Conservation (phyloP, 2,888 invertebrate genomes). For the Hirtodrosophila histrioides region DNA sequence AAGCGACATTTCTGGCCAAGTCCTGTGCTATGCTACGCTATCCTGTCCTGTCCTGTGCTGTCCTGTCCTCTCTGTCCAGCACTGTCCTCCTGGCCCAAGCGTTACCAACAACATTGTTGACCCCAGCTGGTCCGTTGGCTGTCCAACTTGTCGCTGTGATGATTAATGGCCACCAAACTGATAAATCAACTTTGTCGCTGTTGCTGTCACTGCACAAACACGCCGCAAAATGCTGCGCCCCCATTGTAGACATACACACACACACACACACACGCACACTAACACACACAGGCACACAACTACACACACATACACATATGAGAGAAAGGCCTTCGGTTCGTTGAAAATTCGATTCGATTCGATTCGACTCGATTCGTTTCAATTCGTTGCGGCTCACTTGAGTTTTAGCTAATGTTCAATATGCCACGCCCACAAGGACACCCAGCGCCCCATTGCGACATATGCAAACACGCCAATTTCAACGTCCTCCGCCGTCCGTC, state of each 20-base stretch:
- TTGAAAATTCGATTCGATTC: conserved; percentile 62
- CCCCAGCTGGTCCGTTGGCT: conserved; percentile 79
- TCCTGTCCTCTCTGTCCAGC: background rate
- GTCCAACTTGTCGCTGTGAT: conserved; percentile 81
- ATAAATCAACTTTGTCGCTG: conserved; percentile 81
- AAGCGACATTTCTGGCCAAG: conserved; percentile 69
- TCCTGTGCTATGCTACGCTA: conserved; percentile 16
- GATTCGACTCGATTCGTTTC: conserved; percentile 59
- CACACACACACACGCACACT: conserved; percentile 17
- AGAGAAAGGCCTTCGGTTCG: conserved; percentile 20
- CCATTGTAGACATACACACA: conserved; percentile 32
- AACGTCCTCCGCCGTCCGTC: conserved; percentile 38
- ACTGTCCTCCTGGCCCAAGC: conserved; percentile 17
- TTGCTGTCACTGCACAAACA: conserved; percentile 77
- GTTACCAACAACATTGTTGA: conserved; percentile 62
- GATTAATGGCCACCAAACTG: conserved; percentile 81
- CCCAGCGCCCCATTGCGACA: conserved; percentile 41
- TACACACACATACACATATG: conserved; percentile 1
- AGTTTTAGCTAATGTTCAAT: conserved; percentile 77
- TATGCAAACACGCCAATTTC: conserved; percentile 74
- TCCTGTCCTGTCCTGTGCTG: conserved; percentile 11
- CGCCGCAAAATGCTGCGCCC: conserved; percentile 73
- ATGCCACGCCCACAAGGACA: conserved; percentile 61
- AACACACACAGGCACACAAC: conserved; percentile 1
- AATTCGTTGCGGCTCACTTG: conserved; percentile 75